Conservation (phyloP, 1,140 invertebrate species). For the Asobara japonica region DNA sequence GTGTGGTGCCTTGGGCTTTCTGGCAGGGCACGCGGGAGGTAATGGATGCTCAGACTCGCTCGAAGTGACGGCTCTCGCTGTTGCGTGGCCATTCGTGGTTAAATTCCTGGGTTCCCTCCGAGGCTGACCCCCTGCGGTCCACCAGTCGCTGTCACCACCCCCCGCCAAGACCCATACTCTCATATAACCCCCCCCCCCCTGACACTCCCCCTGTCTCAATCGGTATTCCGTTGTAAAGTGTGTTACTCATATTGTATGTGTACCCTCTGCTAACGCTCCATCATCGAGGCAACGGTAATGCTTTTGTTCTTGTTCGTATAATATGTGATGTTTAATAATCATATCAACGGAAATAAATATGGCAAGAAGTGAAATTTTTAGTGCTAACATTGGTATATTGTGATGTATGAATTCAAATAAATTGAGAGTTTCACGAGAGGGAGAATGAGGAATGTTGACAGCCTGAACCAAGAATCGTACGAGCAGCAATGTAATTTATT, state of each 20-base stretch:
- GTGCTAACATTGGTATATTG: not conserved
- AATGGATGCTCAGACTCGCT: conserved; percentile 62
- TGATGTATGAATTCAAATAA: not conserved
- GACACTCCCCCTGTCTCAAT: not conserved
- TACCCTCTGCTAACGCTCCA: conserved; percentile 9
- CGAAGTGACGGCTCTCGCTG: conserved; percentile 64
- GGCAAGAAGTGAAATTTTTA: not conserved
- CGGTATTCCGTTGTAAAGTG: not conserved
- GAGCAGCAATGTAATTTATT: too few relatives aligned
- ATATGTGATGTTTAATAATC: conserved; percentile 3
- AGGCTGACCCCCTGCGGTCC: conserved; percentile 57
- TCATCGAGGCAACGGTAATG: not conserved
- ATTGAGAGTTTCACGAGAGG: not conserved
- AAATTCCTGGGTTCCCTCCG: conserved; percentile 61
- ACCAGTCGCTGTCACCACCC: conserved; percentile 60
- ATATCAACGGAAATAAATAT: not conserved
- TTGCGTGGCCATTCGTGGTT: conserved; percentile 65
- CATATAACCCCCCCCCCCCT: not conserved
- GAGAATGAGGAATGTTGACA: not conserved
- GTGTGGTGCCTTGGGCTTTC: conserved; percentile 46
- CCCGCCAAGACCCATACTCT: conserved; percentile 54
- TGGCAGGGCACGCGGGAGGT: conserved; percentile 63
- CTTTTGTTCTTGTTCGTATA: not conserved
- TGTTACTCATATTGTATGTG: not conserved
- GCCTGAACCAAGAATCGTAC: too few relatives aligned